Percentiles rank a stretch among this genome's conserved stretches.
Conservation (phyloP, 2,113 vertebrate species). For the Electrona antarctica region DNA sequence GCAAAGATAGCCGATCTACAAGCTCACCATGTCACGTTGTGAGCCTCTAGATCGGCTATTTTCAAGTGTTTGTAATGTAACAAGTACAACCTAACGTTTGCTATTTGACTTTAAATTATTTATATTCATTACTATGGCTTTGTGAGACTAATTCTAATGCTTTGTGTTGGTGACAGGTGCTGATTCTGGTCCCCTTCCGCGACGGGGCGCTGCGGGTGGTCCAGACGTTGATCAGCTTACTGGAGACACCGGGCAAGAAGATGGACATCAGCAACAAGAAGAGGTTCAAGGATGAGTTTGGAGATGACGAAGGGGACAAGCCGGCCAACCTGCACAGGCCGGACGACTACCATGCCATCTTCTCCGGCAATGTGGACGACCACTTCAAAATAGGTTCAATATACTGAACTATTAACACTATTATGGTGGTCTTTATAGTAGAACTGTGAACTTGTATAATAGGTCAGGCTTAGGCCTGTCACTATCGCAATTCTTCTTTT, state of each 20-base stretch:
- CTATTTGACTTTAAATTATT: too few species aligned
- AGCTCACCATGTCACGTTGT: too few species aligned
- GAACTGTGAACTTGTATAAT: too few species aligned
- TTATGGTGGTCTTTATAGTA: too few species aligned
- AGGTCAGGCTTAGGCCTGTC: too few species aligned
- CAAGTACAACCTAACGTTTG: too few species aligned
- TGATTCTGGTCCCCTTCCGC: conserved; percentile 92
- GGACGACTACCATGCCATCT: conserved; percentile 91
- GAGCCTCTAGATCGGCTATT: too few species aligned
- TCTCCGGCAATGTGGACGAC: conserved; percentile 95
- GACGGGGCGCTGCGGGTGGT: conserved; percentile 86
- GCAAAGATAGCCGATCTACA: too few species aligned
- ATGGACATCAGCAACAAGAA: conserved; percentile 94
- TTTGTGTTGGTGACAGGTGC: conserved; percentile 78
- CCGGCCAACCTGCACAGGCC: conserved; percentile 87
- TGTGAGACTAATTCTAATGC: background rate
- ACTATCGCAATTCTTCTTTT: too few species aligned
- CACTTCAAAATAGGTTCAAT: conserved; percentile 93
- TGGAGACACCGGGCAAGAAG: conserved; percentile 86
- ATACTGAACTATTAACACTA: background rate
- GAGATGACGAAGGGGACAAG: conserved; percentile 82
- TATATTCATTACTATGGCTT: too few species aligned
- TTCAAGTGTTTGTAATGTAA: too few species aligned
- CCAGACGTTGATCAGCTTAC: conserved; percentile 86
- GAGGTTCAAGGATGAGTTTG: conserved; percentile 92